phyloP scores from a whole-genome alignment of 2,797 vertebrate genomes.

The Myotis myotis region DNA sequence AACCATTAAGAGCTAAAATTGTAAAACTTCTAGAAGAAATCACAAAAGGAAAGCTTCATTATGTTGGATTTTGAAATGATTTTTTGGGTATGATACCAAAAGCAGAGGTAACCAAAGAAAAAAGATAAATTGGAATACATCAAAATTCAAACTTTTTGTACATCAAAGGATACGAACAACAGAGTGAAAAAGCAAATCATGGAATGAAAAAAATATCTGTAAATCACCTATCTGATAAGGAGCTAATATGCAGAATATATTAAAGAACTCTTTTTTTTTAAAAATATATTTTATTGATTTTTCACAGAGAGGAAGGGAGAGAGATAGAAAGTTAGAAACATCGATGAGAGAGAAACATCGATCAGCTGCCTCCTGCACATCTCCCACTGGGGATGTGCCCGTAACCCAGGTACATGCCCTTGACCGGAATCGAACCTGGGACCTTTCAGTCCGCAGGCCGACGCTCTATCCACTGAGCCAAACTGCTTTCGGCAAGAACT shows the following conservation, averaged over 20 bases:
- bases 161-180: not conserved
- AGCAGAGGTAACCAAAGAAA: not conserved
- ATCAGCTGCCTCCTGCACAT: no score
- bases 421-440: no score
- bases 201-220: not conserved
- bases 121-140: not conserved
- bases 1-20: not conserved
- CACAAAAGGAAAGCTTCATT: not conserved
- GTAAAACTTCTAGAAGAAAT: not conserved
- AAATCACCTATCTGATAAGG: not conserved
- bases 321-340: no score
- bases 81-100: not conserved
- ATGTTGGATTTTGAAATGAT: not conserved
- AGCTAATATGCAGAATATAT: not conserved
- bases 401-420: no score
- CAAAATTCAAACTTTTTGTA: not conserved
- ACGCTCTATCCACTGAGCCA: no score
- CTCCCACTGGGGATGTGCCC: no score
- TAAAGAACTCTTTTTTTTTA: slow-evolving; percentile 1
- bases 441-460: no score
- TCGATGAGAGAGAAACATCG: no score
- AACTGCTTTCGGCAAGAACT: no score
- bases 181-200: not conserved
- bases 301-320: no score
- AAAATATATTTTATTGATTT: no score